These are phyloP conservation scores for Stenodera caucasica DNA, from an alignment of 2,888 invertebrate species.

Conservation along the genomic window DNA sequence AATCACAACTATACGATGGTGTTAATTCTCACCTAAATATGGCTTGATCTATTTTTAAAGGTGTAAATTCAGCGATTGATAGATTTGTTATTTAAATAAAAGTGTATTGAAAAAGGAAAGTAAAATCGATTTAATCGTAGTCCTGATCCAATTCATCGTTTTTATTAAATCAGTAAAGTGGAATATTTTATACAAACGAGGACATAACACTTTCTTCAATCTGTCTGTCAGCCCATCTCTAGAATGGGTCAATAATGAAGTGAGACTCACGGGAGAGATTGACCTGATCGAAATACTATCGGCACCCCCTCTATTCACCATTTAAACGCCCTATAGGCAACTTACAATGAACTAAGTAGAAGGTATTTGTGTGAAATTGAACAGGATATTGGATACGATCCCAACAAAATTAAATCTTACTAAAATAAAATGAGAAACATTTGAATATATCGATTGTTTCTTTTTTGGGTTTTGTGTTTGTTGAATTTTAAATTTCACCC, in stretches of 20 bases:
- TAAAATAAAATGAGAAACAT: not conserved
- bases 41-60: no score
- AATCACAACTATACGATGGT: conserved; percentile 10
- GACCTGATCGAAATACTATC: conserved; percentile 46
- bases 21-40: conserved; percentile 10
- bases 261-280: conserved; percentile 50
- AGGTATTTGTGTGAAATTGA: conserved; percentile 13
- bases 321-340: no score
- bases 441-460: not conserved
- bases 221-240: conserved; percentile 30
- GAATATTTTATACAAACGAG: conserved; percentile 25
- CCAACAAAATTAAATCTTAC: not conserved
- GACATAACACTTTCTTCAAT: conserved; percentile 26
- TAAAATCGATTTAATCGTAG: no score
- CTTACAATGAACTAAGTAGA: conserved; percentile 21
- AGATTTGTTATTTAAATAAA: no score
- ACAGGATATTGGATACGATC: conserved; percentile 43
- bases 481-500: not conserved
- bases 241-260: conserved; percentile 50
- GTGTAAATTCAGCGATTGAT: no score
- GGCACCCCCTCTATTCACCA: conserved; percentile 25
- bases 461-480: not conserved
- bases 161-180: conserved; percentile 12
- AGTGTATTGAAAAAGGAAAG: not conserved
- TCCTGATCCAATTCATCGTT: not conserved